Base-by-base conservation (phyloP, 2,113 vertebrate species). In the Nyctibius bracteatus region DNA sequence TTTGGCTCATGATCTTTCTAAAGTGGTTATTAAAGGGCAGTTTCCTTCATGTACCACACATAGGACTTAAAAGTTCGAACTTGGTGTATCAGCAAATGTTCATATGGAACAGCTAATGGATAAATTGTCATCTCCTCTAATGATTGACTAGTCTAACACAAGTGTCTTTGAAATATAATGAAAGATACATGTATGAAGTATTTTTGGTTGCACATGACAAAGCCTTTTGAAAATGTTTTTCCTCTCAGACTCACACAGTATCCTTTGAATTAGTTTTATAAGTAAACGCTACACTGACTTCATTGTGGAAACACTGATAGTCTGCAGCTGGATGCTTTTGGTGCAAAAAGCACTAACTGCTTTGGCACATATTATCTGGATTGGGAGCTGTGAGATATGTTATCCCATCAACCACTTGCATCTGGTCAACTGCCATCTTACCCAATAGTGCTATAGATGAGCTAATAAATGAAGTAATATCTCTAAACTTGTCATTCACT, bases 291-390 rank as follows among this genome's bases (percentile, higher is more conserved):
- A 51, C 44, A 67, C 33, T 81, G 39, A 57, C 39, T 89, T 92
- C 30, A 39, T 44, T 82, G 66, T 39, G 49, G 59, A 96, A 86
- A 51, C 20, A 49, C 27, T 72, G 61, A 41, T 17, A 79, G 12
- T 55, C 67, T 88, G 72, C 57, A 92, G 70, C 74, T 87, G 87
- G 39, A 54, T 91, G 52, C 21, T 81, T 84, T 82, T 73, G 33
- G 30, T 78, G 47, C 74, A 67, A 90, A 90, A 92, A 35, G 2
- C 47, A 71, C 35, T 74, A 89, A 85, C 74, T 81, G 41, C 68
- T 96, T 93, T 91, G 80, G 62, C 49, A 63, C 2, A 0, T 58
- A 55, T 68, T 84, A 86, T 35, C 16, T 74, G 35, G 13, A n/a
- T 8, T 78, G 39, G 51, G 63, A 91, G 30, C 37, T 81, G 39